Conservation (phyloP, 1,140 invertebrate genomes). For the Drosophila pruinosa region DNA sequence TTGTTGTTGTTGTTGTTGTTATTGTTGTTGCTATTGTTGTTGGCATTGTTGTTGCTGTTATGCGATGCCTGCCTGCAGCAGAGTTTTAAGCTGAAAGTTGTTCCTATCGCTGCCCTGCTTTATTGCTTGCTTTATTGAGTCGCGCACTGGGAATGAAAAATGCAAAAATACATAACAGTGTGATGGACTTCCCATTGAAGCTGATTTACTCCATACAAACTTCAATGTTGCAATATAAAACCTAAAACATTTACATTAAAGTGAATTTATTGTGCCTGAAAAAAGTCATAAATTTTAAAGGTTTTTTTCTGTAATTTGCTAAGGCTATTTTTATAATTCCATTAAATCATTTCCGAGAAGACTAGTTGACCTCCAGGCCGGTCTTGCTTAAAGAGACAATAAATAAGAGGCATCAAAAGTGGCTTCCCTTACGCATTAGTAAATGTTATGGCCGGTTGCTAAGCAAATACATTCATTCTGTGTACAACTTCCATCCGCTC, state of each 20-base stretch:
- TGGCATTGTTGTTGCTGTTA: slow-evolving; percentile 1
- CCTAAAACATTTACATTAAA: too few relatives aligned
- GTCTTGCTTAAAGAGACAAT: not conserved
- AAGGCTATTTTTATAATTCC: not conserved
- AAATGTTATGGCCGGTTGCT: slow-evolving; percentile 11
- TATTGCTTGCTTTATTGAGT: slow-evolving; percentile 11
- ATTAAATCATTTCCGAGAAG: not conserved
- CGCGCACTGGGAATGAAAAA: not conserved
- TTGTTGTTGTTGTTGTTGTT: not conserved
- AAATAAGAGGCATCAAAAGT: not conserved
- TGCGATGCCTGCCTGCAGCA: slow-evolving; percentile 6
- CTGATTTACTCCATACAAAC: not conserved
- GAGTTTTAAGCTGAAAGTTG: slow-evolving; percentile 16
- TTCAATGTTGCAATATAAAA: too few relatives aligned
- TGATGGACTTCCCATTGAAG: not conserved
- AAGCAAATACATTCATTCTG: slow-evolving; percentile 13
- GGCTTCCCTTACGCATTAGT: slow-evolving; percentile 17
- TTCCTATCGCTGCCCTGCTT: not conserved
- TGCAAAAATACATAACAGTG: not conserved
- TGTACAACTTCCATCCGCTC: slow-evolving; percentile 1
- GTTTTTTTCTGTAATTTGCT: not conserved
- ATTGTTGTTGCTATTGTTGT: not conserved
- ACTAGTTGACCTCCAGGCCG: not conserved
- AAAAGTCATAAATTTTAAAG: not conserved
- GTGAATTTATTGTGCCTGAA: not conserved